phyloP scores from a whole-genome alignment of 2,113 vertebrate genomes.

The Aptenodytes patagonicus region DNA sequence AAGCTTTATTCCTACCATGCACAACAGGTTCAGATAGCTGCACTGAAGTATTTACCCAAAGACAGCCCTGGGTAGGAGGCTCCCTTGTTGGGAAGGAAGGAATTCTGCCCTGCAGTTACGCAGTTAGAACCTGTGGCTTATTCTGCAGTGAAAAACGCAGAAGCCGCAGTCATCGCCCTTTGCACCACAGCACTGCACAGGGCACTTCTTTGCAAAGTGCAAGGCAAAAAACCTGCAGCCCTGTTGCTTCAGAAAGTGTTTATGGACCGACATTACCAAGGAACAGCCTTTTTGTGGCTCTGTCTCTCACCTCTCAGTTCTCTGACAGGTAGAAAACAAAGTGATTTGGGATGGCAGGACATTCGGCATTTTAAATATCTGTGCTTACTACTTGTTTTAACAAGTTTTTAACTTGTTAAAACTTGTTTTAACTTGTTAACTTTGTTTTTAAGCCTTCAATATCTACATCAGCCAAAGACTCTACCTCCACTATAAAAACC shows the following conservation, averaged over 20 bases:
- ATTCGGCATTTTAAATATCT: neutral
- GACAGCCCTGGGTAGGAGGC: neutral
- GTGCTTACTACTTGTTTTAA: neutral
- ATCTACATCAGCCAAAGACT: neutral
- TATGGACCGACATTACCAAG: neutral
- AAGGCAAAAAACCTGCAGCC: neutral
- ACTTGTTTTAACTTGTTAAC: too few relatives aligned
- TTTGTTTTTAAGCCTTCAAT: neutral
- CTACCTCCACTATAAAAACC: neutral
- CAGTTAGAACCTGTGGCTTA: neutral
- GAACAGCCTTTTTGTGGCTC: neutral
- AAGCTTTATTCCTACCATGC: neutral
- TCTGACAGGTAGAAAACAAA: neutral
- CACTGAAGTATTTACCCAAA: neutral
- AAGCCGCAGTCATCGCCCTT: accelerated
- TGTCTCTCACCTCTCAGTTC: neutral
- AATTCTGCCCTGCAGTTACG: neutral
- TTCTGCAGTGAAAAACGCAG: neutral
- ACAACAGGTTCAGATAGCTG: neutral
- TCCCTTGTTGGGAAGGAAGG: neutral
- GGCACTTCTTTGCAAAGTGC: neutral
- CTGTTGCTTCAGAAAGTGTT: neutral
- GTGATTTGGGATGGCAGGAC: neutral
- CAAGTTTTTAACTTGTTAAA: too few relatives aligned
- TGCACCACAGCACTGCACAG: neutral